Base-by-base conservation (phyloP, 2,888 invertebrate species). In the Lapara coniferarum region DNA sequence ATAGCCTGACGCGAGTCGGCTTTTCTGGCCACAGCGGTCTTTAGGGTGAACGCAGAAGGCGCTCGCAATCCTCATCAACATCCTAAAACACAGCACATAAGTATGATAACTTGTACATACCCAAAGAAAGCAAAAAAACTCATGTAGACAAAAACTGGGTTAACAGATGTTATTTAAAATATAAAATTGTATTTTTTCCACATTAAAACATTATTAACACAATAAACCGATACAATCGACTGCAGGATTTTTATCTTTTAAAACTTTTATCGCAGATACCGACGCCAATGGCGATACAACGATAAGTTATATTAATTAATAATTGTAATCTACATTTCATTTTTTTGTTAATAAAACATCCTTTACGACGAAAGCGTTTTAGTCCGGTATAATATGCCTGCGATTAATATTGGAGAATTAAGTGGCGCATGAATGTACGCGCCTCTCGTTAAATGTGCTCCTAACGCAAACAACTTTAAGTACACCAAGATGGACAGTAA, bases 251-350 rank as follows among this genome's bases (percentile, higher is more conserved):
- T 79, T 79, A 80, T 80, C 77, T 76, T 74, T 58, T 78, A 77
- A 74, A 78, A 75, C 71, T 77, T 75, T 71, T 81, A 81, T 84
- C 79, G 75, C 70, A 71, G 70, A 78, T 76, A 79, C 74, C 79
- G 71, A 74, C 78, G 81, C 80, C 79, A 81, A 81, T 79, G 75
- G 74, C 75, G 77, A 78, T 73, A 81, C 74, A 75, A 69, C 59
- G 85, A 85, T 85, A 83, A 80, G 73, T 69, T 77, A 76, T 55
- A 84, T 82, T 80, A 79, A 66, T 69, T 66, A 52, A 52, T n/a
- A 49, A 37, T 37, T 66, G 66, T 66, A 66, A 58, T 49, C 19
- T 49, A 49, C 19, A 63, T 46, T 63, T 63, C 13, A 13, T 59
- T 59, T 19, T 52, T 19, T n/a, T 14, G 37, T 59, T 59, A 16